Conservation (phyloP, 2,888 invertebrate genomes). For the Tenthredo mesomela region DNA sequence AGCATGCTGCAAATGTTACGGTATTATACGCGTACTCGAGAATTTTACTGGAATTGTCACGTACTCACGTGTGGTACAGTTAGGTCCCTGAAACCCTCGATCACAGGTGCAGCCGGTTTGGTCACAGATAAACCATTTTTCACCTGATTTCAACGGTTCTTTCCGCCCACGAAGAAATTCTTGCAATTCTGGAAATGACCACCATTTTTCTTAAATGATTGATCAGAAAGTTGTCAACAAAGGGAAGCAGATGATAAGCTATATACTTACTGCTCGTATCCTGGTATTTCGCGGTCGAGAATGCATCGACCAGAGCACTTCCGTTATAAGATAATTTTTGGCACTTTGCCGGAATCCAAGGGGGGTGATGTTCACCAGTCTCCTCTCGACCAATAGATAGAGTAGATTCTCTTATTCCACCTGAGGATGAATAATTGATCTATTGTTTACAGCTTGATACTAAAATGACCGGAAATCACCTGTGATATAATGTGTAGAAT, state of each 20-base stretch:
- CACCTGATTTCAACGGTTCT: background rate
- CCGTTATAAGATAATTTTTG: conserved; percentile 63
- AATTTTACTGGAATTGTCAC: background rate
- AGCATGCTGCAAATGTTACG: conserved; percentile 60
- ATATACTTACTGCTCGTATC: conserved; percentile 9
- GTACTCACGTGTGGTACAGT: conserved; percentile 59
- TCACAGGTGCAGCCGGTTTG: conserved; percentile 62
- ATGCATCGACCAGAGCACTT: conserved; percentile 45
- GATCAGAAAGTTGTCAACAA: background rate
- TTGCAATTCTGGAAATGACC: background rate
- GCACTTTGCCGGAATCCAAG: conserved; percentile 62
- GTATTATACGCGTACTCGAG: background rate
- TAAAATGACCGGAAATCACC: background rate
- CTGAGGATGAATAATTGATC: conserved; percentile 50
- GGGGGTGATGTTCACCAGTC: background rate
- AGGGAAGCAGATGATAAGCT: background rate
- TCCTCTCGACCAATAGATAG: conserved; percentile 55
- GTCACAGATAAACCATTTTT: conserved; percentile 57
- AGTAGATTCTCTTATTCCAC: conserved; percentile 53
- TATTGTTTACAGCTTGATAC: conserved; percentile 3
- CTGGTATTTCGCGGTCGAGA: background rate
- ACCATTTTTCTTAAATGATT: background rate
- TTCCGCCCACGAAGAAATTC: background rate
- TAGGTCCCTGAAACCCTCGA: conserved; percentile 55
- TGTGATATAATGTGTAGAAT: background rate